These are phyloP conservation scores for Tiliacea aurago DNA, from an alignment of 2,888 invertebrate species.

Conservation along the genomic window DNA sequence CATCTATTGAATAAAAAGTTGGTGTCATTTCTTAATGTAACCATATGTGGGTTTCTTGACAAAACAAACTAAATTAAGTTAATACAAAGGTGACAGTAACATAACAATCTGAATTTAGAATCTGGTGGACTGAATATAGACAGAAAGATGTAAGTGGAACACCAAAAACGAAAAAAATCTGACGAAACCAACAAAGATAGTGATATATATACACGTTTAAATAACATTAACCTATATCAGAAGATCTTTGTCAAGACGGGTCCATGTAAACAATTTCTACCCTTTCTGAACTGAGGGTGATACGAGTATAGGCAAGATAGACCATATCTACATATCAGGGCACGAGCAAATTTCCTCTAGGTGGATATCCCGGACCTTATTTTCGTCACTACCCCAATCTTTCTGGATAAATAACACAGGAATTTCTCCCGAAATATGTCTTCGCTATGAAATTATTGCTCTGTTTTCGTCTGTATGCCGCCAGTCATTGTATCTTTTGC, in stretches of 20 bases:
- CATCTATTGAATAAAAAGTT: background rate
- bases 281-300: conserved; percentile 55
- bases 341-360: conserved; percentile 63
- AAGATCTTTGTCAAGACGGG: conserved; percentile 47
- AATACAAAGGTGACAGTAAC: background rate
- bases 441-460: conserved; percentile 76
- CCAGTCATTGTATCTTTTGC: conserved; percentile 64
- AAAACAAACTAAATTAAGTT: background rate
- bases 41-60: background rate
- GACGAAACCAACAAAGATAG: conserved; percentile 8
- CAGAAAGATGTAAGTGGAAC: background rate
- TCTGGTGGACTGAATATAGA: background rate
- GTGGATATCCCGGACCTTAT: conserved; percentile 66
- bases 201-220: conserved; percentile 31
- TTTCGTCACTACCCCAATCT: conserved; percentile 66
- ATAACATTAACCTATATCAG: conserved; percentile 47
- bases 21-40: background rate
- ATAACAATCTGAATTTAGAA: background rate
- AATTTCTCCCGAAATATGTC: conserved; percentile 69
- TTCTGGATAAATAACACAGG: conserved; percentile 69
- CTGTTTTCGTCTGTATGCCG: conserved; percentile 77
- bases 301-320: conserved; percentile 54
- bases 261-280: conserved; percentile 61
- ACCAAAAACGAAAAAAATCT: background rate
- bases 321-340: conserved; percentile 58